Percentiles rank a stretch among this genome's conserved stretches.
Evolutionary conservation across 2,888 invertebrate species (phyloP).

Genomic region (Arge pagana): DNA sequence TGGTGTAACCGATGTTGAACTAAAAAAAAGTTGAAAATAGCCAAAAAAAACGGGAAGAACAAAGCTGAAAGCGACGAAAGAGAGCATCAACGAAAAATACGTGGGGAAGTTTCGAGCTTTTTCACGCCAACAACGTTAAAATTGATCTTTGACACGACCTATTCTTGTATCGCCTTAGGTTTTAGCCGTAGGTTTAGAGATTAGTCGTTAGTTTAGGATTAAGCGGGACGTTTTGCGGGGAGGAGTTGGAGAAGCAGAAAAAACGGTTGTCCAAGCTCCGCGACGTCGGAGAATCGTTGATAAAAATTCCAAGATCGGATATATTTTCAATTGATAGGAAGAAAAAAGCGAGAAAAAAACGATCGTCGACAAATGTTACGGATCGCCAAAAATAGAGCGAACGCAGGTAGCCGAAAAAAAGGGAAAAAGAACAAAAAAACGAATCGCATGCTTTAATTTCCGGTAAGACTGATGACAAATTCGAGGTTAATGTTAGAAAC

Average conservation of each 20-base stretch:
- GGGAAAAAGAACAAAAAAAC: conserved; percentile 27
- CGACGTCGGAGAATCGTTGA: conserved; percentile 10
- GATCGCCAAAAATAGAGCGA: too few relatives aligned
- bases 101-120: background rate
- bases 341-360: conserved; percentile 2
- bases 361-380: too few relatives aligned
- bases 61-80: background rate
- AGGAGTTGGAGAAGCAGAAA: too few relatives aligned
- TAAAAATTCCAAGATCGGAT: conserved; percentile 20
- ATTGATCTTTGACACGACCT: conserved; percentile 15
- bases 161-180: conserved; percentile 28
- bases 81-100: too few relatives aligned
- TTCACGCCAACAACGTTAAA: too few relatives aligned
- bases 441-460: conserved; percentile 34
- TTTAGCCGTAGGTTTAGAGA: conserved; percentile 1
- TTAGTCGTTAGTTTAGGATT: conserved; percentile 1
- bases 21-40: too few relatives aligned
- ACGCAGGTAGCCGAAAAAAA: too few relatives aligned
- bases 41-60: background rate
- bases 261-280: conserved; percentile 6
- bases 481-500: background rate
- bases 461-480: conserved; percentile 47
- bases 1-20: too few relatives aligned
- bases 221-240: too few relatives aligned
- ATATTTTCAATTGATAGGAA: background rate